Conservation (phyloP, 2,888 invertebrate genomes). For the Netelia melanura region DNA sequence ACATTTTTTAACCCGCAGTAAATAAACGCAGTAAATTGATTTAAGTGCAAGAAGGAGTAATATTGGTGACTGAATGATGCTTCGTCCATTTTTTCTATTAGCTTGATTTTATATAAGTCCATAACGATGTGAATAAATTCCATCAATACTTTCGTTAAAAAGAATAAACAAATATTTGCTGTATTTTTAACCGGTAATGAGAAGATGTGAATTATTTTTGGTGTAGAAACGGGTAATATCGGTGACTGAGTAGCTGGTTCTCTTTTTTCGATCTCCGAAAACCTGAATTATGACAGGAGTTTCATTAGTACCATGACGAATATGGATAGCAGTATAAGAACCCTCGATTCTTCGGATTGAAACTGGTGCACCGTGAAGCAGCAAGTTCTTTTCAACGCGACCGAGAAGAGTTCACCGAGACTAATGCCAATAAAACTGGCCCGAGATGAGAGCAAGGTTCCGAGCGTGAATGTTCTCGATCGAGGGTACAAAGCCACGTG, state of each 20-base stretch:
- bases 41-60: background rate
- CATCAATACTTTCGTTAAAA: background rate
- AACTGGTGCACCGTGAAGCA: slow-evolving; percentile 65
- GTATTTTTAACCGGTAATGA: background rate
- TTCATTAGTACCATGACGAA: slow-evolving; percentile 53
- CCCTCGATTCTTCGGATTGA: slow-evolving; percentile 32
- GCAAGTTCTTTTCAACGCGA: slow-evolving; percentile 62
- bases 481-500: slow-evolving; percentile 62
- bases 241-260: background rate
- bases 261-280: slow-evolving; percentile 13
- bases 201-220: slow-evolving; percentile 24
- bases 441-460: slow-evolving; percentile 54
- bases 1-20: background rate
- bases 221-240: background rate
- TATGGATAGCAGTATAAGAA: slow-evolving; percentile 23
- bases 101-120: slow-evolving; percentile 30
- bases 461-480: slow-evolving; percentile 32
- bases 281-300: slow-evolving; percentile 61
- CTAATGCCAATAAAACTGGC: slow-evolving; percentile 56
- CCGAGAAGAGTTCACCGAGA: slow-evolving; percentile 49
- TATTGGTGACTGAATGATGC: background rate
- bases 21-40: slow-evolving; percentile 21
- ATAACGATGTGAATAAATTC: background rate
- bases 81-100: background rate
- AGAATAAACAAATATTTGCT: background rate